These are phyloP conservation scores for Zygaena filipendulae DNA, from an alignment of 2,888 invertebrate genomes.

Conservation along the genomic window DNA sequence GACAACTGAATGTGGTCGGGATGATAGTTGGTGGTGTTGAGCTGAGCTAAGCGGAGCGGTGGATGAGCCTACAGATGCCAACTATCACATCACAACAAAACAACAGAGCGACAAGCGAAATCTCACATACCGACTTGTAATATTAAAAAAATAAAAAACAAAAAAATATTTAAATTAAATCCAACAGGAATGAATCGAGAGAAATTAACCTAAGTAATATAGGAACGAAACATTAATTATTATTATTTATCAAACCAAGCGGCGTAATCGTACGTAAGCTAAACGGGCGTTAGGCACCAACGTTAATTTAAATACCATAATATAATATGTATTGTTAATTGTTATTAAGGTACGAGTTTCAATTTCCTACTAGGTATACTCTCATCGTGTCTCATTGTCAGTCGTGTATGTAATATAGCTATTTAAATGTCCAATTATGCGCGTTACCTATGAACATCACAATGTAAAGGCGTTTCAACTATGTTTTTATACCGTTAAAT, in stretches of 20 bases:
- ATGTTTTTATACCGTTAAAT: conserved; percentile 48
- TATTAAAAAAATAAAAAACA: no score
- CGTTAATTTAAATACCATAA: conserved; percentile 38
- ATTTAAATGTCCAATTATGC: conserved; percentile 54
- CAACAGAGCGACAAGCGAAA: no score
- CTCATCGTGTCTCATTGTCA: conserved; percentile 49
- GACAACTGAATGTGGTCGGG: no score
- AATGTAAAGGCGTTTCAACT: conserved; percentile 52
- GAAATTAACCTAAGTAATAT: conserved; percentile 58
- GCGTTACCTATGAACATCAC: conserved; percentile 60
- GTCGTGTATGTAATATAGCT: conserved; percentile 51
- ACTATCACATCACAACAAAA: no score
- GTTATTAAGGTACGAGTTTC: conserved; percentile 45
- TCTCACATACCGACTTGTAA: no score
- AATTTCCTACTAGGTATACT: conserved; percentile 45
- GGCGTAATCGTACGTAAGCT: conserved; percentile 47
- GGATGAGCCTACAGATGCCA: no score
- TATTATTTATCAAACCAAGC: no score
- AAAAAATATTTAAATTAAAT: no score
- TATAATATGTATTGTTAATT: no score
- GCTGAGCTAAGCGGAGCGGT: no score
- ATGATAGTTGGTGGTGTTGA: no score
- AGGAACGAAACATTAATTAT: conserved; percentile 52
- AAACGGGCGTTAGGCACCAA: conserved; percentile 49
- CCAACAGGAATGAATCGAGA: conserved; percentile 61